A percentile compares a stretch with the other conserved stretches of the same genome.
Conservation (phyloP, 1,140 invertebrate species). For the Papilio polytes region DNA sequence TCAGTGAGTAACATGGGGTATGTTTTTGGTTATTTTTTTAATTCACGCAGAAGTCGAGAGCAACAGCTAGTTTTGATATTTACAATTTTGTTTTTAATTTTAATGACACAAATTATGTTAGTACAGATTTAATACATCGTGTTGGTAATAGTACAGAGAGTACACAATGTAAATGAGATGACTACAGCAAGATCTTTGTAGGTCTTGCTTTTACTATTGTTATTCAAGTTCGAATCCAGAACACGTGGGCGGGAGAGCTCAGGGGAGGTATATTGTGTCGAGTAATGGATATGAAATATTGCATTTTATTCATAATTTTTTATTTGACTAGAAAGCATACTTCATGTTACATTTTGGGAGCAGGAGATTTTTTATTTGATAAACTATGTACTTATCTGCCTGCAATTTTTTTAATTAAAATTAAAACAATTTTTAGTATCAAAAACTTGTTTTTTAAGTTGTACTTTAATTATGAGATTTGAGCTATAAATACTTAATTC, state of each 20-base stretch:
- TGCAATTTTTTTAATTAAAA: no score
- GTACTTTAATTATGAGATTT: background rate
- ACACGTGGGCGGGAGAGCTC: background rate
- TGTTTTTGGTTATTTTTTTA: background rate
- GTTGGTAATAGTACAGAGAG: background rate
- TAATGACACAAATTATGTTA: background rate
- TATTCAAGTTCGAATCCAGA: conserved; percentile 16
- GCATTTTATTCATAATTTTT: background rate
- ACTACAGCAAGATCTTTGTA: conserved; percentile 29
- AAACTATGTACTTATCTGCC: no score
- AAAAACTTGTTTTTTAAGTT: no score
- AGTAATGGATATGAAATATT: background rate
- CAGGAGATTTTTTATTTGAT: no score
- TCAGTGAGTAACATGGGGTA: no score
- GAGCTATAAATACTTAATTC: background rate
- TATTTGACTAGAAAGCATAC: background rate
- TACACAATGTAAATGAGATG: background rate
- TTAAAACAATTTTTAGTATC: no score
- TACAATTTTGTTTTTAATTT: no score
- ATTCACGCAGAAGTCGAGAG: no score
- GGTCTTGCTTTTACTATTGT: conserved; percentile 44
- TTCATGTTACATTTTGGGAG: no score
- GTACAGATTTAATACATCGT: background rate
- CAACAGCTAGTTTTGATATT: no score
- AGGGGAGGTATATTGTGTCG: background rate